Percentiles rank a stretch among this genome's conserved stretches.
phyloP scores from a whole-genome alignment of 1,140 invertebrate species.

The Homarus americanus region DNA sequence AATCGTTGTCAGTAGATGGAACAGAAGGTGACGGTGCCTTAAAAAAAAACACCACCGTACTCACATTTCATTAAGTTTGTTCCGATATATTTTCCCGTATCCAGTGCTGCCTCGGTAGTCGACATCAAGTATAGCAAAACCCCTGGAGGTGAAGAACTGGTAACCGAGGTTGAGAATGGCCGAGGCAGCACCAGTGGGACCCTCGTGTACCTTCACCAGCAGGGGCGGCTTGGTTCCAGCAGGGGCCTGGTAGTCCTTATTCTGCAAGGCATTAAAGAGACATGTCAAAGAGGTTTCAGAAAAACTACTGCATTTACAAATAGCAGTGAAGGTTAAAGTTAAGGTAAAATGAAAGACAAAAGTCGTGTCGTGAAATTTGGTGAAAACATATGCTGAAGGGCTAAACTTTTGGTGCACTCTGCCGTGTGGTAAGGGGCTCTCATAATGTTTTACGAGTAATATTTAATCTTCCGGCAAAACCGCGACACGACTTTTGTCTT shows the following conservation, averaged over 20 bases:
- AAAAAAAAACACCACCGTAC: background rate
- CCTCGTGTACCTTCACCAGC: conserved; percentile 52
- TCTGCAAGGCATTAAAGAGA: background rate
- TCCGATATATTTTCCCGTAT: conserved; percentile 58
- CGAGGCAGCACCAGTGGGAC: conserved; percentile 47
- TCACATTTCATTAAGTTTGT: conserved; percentile 55
- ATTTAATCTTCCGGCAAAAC: too few species aligned
- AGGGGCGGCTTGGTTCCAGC: conserved; percentile 29
- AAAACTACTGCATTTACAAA: too few species aligned
- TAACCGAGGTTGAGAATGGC: conserved; percentile 8
- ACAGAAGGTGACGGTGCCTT: too few species aligned
- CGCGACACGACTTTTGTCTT: too few species aligned
- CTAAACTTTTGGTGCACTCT: too few species aligned
- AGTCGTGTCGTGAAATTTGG: too few species aligned
- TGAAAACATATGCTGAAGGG: too few species aligned
- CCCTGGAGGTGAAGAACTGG: conserved; percentile 65
- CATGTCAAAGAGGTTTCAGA: background rate
- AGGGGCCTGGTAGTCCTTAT: conserved; percentile 46
- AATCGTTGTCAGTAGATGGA: too few species aligned
- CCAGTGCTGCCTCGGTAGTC: conserved; percentile 63
- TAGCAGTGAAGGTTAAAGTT: too few species aligned
- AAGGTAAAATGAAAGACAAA: too few species aligned
- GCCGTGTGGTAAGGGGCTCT: too few species aligned
- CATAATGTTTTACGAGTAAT: too few species aligned
- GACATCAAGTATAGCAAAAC: conserved; percentile 53